Base-by-base conservation (phyloP, 1,140 invertebrate genomes). In the Orchestia grillus region DNA sequence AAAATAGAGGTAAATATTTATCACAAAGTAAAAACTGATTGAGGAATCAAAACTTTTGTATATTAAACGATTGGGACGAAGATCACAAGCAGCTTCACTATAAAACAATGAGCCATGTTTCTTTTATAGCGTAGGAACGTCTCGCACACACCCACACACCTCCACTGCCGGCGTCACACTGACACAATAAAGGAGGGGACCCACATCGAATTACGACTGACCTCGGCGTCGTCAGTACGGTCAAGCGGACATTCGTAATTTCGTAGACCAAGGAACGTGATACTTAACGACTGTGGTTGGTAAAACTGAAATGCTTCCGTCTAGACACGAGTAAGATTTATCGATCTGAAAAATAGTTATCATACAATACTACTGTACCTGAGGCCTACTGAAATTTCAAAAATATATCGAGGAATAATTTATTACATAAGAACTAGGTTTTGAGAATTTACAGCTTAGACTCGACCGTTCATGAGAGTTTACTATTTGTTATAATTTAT, bases 151-250 rank as follows among this genome's bases (percentile, higher is more conserved):
- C 23, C 92, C 44, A 16, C 43, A 94, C 92, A 94, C 44, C 6
- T 44, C 43, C 43, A 45, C 92, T 94, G 92, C 44, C n/a, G 44
- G 92, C 44, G 92, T 47, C 43, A 94, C 44, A 94, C 92, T 94
- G 92, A 94, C 43, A 45, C 44, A 90, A 90, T 90, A 90, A 90
- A 42, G 88, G 23, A 90, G 88, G 88, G 41, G 43, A 90, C 41
- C 88, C 88, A 90, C 88, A 90, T 90, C 88, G 28, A 90, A 90
- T 90, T 90, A 90, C 28, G 36, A 28, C n/a, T 36, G 88, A 41
- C 88, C 41, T 90, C 88, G 36, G 62, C 62, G 62, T 77, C 62
- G 62, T 90, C 28, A 15, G 28, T 44, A 42, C 88, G 88, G 88
- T 90, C 88, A 44, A 90, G 15, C 88, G 88, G 88, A 90, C 41